Percentiles rank a stretch among this genome's conserved stretches.
phyloP scores from a whole-genome alignment of 2,113 vertebrate genomes.

The Herpailurus yagouaroundi region DNA sequence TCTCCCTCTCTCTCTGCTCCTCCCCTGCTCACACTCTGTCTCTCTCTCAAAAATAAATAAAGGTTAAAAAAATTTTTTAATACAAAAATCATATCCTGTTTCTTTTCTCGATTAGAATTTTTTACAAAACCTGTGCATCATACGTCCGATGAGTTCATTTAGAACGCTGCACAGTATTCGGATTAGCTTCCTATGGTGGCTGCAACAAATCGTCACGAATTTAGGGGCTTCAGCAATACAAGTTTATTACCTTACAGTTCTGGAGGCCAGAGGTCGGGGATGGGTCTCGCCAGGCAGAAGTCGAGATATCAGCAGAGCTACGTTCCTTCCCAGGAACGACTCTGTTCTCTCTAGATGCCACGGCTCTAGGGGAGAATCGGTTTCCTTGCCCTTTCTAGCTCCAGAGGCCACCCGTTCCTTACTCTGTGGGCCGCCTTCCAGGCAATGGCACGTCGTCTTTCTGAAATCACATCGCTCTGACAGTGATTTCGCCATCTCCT shows the following conservation, averaged over 20 bases:
- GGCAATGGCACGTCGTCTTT: neutral
- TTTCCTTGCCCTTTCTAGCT: neutral
- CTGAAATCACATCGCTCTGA: neutral
- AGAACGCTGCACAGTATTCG: neutral
- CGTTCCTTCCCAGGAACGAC: neutral
- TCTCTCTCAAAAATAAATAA: no score
- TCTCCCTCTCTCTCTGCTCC: no score
- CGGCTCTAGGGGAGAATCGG: fast-evolving
- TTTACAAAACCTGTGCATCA: neutral
- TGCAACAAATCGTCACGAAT: neutral
- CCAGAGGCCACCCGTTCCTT: neutral
- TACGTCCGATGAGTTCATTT: neutral
- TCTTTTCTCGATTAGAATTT: neutral
- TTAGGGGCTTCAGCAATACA: neutral
- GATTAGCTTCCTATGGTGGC: neutral
- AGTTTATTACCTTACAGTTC: neutral
- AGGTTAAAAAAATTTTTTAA: no score
- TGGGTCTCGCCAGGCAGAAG: neutral
- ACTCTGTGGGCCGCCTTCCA: no score
- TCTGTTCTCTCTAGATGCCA: neutral
- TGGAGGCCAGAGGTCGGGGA: neutral
- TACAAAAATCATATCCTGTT: neutral
- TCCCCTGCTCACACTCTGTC: no score
- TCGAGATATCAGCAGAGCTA: neutral
- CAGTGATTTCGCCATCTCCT: neutral